Percentiles rank a stretch among this genome's conserved stretches.
Conservation (phyloP, 2,113 vertebrate genomes). For the Antechinus flavipes region DNA sequence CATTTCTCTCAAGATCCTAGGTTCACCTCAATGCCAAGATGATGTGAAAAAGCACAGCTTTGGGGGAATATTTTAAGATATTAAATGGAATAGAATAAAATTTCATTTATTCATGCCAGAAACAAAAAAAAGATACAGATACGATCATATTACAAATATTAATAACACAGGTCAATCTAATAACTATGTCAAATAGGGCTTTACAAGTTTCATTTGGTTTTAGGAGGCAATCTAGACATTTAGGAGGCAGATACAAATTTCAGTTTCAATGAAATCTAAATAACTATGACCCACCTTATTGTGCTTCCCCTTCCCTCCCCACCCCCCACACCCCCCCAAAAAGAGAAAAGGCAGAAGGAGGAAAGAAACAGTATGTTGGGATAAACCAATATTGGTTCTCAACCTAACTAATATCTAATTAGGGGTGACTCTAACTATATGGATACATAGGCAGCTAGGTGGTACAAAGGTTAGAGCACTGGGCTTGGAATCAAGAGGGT, state of each 20-base stretch:
- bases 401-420: neutral
- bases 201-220: neutral
- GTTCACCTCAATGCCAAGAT: neutral
- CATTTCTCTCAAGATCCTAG: neutral
- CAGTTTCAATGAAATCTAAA: neutral
- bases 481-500: too few relatives aligned
- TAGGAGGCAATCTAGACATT: neutral
- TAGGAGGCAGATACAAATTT: neutral
- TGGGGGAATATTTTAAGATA: neutral
- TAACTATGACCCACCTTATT: neutral
- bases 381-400: neutral
- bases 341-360: neutral
- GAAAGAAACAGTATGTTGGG: neutral
- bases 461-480: too few relatives aligned
- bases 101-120: neutral
- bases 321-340: neutral
- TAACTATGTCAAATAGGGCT: neutral
- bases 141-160: neutral
- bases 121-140: neutral
- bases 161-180: neutral
- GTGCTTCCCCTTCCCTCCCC: too few relatives aligned
- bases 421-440: neutral
- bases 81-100: neutral
- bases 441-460: too few relatives aligned
- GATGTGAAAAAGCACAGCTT: neutral